Conservation (phyloP, 64 coral and sea anemone genomes). For the Actinia tenebrosa region DNA sequence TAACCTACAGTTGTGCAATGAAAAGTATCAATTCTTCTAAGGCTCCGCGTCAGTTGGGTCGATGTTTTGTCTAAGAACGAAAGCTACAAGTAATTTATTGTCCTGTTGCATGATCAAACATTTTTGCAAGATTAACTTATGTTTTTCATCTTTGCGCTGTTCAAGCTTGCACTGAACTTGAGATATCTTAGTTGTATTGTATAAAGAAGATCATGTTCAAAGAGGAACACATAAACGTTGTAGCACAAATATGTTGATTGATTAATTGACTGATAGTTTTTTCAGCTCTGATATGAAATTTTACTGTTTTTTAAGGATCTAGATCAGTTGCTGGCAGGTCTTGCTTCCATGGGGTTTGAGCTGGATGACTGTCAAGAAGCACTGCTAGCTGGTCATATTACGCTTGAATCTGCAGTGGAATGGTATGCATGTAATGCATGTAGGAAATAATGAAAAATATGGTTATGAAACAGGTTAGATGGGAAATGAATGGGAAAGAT, state of each 20-base stretch:
- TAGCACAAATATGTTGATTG: too few species aligned
- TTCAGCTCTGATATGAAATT: background rate
- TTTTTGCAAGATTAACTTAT: background rate
- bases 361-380: conserved; percentile 69
- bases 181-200: background rate
- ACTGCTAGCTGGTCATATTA: conserved; percentile 62
- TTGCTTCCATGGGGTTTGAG: conserved; percentile 91
- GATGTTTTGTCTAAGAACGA: too few species aligned
- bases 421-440: conserved; percentile 25
- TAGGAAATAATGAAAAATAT: too few species aligned
- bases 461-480: too few species aligned
- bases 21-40: background rate
- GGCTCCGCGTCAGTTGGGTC: too few species aligned
- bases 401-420: conserved; percentile 78
- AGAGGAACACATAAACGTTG: background rate
- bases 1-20: background rate
- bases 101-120: too few species aligned
- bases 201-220: background rate
- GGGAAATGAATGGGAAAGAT: too few species aligned
- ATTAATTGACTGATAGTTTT: background rate
- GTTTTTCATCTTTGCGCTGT: background rate
- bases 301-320: conserved; percentile 38
- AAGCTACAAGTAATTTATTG: too few species aligned
- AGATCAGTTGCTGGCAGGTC: conserved; percentile 66
- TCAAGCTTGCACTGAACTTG: background rate